These are phyloP conservation scores for Amphipoea lucens DNA, from an alignment of 2,888 invertebrate genomes.

Conservation along the genomic window DNA sequence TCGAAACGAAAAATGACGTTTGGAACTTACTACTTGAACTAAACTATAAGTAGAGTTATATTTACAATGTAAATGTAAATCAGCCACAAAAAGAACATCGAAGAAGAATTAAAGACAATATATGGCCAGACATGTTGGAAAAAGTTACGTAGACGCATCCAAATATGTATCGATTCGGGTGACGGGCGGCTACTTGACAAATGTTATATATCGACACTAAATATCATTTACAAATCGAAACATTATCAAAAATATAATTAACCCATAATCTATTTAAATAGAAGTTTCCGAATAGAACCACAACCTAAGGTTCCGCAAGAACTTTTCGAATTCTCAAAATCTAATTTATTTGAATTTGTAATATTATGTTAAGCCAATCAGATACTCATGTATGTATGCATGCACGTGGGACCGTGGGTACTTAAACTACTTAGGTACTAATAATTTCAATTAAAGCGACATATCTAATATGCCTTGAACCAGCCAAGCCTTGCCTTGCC, in stretches of 20 bases:
- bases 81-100: background rate
- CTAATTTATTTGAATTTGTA: background rate
- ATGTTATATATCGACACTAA: background rate
- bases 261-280: background rate
- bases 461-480: slow-evolving; percentile 23
- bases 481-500: background rate
- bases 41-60: too few species aligned
- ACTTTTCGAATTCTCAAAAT: background rate
- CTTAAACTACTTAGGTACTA: background rate
- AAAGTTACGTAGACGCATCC: background rate
- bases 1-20: too few species aligned
- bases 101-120: background rate
- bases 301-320: background rate
- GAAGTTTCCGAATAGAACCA: background rate
- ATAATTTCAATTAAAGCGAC: slow-evolving; percentile 18
- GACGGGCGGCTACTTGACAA: background rate
- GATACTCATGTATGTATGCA: background rate
- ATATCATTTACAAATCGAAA: background rate
- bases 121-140: background rate
- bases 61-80: background rate
- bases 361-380: background rate
- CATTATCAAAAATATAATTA: background rate
- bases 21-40: background rate
- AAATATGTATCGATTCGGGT: background rate
- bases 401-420: background rate